Evolutionary conservation across 2,113 vertebrate species (phyloP).

Genomic region (Orcinus orca): DNA sequence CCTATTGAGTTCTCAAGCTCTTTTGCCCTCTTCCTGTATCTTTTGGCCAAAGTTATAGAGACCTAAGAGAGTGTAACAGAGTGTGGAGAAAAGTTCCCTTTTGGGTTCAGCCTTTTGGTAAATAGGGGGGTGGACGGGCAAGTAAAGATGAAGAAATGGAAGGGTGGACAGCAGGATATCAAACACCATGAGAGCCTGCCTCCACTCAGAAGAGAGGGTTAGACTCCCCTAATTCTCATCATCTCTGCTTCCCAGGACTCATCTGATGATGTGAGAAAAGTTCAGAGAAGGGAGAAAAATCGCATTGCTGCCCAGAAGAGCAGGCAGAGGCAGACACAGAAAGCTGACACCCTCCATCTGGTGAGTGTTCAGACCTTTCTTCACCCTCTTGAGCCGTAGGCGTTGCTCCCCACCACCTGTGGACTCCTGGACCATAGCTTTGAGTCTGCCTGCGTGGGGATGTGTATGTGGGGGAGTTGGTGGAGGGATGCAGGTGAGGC

Average conservation of each 20-base stretch:
- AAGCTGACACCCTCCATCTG: conserved; percentile 96
- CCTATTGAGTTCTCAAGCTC: background rate
- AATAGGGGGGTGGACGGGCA: background rate
- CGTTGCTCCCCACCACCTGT: conserved; percentile 57
- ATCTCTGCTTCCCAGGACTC: conserved; percentile 86
- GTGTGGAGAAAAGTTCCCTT: background rate
- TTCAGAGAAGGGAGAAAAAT: conserved; percentile 97
- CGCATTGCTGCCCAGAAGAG: conserved; percentile 98
- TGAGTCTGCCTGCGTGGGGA: background rate
- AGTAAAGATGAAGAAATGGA: background rate
- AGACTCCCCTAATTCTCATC: background rate
- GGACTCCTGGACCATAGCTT: background rate
- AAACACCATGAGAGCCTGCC: background rate
- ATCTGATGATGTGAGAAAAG: conserved; percentile 93
- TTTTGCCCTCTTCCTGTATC: conserved; percentile 20
- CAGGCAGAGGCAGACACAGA: conserved; percentile 96
- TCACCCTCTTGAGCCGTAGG: background rate
- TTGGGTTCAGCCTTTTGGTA: background rate
- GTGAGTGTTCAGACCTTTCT: conserved; percentile 83
- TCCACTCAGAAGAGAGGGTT: background rate
- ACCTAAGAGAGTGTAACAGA: background rate
- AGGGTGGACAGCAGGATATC: rapidly evolving
- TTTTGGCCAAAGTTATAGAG: background rate
- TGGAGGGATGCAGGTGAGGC: background rate
- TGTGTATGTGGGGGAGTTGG: rapidly evolving